phyloP scores from a whole-genome alignment of 2,797 vertebrate species.

The Pagetopsis macropterus region DNA sequence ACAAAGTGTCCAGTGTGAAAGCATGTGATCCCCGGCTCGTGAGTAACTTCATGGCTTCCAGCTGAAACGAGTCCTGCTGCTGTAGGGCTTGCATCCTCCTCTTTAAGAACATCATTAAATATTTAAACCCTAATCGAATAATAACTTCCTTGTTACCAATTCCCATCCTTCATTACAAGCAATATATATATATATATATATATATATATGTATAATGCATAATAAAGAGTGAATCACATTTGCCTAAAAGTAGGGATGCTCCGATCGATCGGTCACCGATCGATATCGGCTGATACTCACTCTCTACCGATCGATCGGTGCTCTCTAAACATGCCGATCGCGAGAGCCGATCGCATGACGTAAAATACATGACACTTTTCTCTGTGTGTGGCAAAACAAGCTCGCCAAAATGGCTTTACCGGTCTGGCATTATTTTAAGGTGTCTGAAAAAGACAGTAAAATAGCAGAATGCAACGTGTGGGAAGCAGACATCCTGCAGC shows the following conservation, averaged over 20 bases:
- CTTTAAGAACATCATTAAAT: conserved; percentile 13
- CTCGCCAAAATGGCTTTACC: too few relatives aligned
- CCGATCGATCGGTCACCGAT: too few relatives aligned
- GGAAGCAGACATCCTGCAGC: too few relatives aligned
- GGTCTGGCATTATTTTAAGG: too few relatives aligned
- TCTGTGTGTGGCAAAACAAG: too few relatives aligned
- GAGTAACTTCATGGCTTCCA: conserved; percentile 22
- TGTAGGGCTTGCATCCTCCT: neutral
- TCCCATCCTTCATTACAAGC: neutral
- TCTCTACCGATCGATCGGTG: too few relatives aligned
- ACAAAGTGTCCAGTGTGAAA: conserved; percentile 50
- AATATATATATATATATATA: conserved; percentile 12
- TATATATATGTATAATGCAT: conserved; percentile 1
- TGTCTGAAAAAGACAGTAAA: too few relatives aligned
- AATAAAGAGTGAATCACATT: neutral
- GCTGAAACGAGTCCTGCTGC: conserved; percentile 14
- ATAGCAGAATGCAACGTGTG: too few relatives aligned
- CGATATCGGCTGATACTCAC: too few relatives aligned
- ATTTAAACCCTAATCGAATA: conserved; percentile 19
- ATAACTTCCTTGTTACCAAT: neutral
- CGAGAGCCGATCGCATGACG: too few relatives aligned
- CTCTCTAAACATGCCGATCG: too few relatives aligned
- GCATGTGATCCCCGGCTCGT: conserved; percentile 50
- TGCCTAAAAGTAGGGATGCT: neutral
- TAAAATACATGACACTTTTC: too few relatives aligned